Base-by-base conservation (phyloP, 2,888 invertebrate species). In the Melinaea menophilus region DNA sequence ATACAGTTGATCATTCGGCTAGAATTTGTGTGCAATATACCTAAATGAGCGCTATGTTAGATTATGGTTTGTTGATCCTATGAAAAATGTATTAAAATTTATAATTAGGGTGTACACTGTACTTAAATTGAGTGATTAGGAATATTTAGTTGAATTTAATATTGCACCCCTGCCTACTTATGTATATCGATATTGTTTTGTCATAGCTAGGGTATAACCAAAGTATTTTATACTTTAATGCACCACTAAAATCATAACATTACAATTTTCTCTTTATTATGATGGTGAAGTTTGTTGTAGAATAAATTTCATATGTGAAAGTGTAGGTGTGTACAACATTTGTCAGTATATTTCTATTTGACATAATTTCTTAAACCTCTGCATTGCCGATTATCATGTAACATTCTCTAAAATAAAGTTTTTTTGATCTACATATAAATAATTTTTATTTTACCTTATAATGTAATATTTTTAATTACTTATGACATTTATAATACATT, bases 361-460 rank as follows among this genome's bases (percentile, higher is more conserved):
- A 85, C 79, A 88, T 88, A 80, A 85, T 89, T 89, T 87, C 84
- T 89, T 82, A 80, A 83, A 84, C 84, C 86, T 90, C 85, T 90
- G 89, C 90, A 90, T 90, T 90, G 90, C 90, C 89, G 90, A 89
- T 88, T 87, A 86, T 87, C 84, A 87, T 89, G 89, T 89, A 90
- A 90, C 84, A 87, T 86, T 89, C 87, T 90, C 85, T 88, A 87
- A 89, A 90, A 89, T 90, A 91, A 91, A 91, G 89, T 91, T 91
- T 90, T 91, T 91, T 91, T 91, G 90, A 90, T 91, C 91, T 90
- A 85, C 72, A 75, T 58, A 48, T 48, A 46, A 45, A 60, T 58
- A 55, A 61, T 48, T 51, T 47, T 58, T 60, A 46, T 58, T 58
- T 60, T 58, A 56, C 46, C 54, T 64, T 47, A 58, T 59, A 65